phyloP scores from a whole-genome alignment of 1,140 invertebrate species.

The Phenacoccus solenopsis region DNA sequence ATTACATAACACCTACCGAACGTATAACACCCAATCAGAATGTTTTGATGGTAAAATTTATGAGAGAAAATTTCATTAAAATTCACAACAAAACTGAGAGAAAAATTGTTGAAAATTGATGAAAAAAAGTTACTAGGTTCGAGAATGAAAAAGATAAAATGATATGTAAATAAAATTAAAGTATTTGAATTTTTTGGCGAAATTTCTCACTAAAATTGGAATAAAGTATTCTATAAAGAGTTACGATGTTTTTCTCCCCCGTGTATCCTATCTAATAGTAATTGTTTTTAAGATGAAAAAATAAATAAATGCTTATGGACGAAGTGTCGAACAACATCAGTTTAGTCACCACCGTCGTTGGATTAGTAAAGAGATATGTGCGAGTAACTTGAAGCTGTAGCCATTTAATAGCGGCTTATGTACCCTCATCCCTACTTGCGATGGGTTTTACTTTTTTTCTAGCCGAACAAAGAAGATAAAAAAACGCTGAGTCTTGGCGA shows the following conservation, averaged over 20 bases:
- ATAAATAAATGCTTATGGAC: not conserved
- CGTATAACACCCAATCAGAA: not conserved
- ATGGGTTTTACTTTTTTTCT: not conserved
- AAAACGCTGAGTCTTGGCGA: slow-evolving; percentile 4
- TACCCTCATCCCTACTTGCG: not conserved
- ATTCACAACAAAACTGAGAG: too few relatives aligned
- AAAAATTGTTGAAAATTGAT: too few relatives aligned
- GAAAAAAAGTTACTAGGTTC: too few relatives aligned
- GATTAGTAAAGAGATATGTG: slow-evolving; percentile 10
- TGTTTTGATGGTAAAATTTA: too few relatives aligned
- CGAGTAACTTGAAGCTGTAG: not conserved
- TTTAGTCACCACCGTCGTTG: slow-evolving; percentile 9
- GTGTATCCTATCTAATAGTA: not conserved
- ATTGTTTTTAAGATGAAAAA: not conserved
- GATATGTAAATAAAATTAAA: not conserved
- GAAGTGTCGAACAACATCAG: not conserved
- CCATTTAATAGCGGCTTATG: not conserved
- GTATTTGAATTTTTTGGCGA: not conserved
- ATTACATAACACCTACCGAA: not conserved
- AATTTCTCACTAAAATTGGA: not conserved
- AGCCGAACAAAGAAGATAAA: slow-evolving; percentile 1
- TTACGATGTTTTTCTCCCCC: not conserved
- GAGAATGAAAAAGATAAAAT: too few relatives aligned
- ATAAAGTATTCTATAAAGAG: not conserved
- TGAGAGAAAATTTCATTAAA: too few relatives aligned